phyloP scores from a whole-genome alignment of 2,113 vertebrate genomes.

The Pimephales promelas region DNA sequence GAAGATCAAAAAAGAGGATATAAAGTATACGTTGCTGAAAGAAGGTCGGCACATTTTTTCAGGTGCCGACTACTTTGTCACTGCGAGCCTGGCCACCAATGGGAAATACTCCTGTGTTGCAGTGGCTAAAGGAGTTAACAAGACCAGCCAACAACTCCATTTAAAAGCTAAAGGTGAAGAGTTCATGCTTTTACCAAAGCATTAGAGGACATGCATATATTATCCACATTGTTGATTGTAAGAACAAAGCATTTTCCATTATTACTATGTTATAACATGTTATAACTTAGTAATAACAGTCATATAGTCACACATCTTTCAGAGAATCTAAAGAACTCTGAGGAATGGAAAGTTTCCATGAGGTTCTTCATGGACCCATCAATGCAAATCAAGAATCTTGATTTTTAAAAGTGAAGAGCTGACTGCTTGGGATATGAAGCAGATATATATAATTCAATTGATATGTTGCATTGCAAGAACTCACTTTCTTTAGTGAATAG shows the following conservation, averaged over 20 bases:
- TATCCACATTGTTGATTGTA: neutral
- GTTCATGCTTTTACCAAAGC: neutral
- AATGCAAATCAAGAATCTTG: neutral
- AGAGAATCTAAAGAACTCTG: neutral
- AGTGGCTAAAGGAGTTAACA: neutral
- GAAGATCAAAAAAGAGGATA: constrained; percentile 39
- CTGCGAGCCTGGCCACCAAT: constrained; percentile 49
- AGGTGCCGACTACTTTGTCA: accelerated
- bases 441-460: neutral
- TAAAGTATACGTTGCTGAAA: constrained; percentile 64
- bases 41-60: constrained; percentile 27
- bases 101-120: constrained; percentile 70
- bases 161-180: constrained; percentile 70
- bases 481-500: neutral
- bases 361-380: neutral
- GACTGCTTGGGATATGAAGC: neutral
- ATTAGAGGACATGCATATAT: neutral
- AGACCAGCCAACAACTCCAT: constrained; percentile 50
- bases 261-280: neutral
- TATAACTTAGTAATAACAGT: neutral
- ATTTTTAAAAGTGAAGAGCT: neutral
- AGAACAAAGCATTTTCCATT: neutral
- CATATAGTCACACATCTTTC: neutral
- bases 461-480: neutral
- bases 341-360: neutral